These are phyloP conservation scores for Scelioninae gen. 2 DNA, from an alignment of 2,888 invertebrate genomes.

Conservation along the genomic window DNA sequence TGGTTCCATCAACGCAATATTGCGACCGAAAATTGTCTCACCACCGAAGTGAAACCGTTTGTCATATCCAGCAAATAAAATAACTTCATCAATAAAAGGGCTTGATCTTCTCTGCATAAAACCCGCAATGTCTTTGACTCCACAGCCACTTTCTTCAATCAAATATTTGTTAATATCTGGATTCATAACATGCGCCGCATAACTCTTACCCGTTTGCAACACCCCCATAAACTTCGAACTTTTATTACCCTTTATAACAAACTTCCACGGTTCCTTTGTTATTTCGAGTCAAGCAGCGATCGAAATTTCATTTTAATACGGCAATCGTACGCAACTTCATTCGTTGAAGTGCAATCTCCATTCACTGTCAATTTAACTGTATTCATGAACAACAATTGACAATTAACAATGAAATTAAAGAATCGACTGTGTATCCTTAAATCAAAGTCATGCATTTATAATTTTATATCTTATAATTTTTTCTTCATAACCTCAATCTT, in stretches of 20 bases:
- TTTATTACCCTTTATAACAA: slow-evolving; percentile 29
- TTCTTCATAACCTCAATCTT: no score
- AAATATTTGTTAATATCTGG: slow-evolving; percentile 35
- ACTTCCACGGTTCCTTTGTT: slow-evolving; percentile 10
- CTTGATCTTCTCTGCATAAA: slow-evolving; percentile 25
- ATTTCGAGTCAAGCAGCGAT: no score
- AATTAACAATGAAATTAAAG: no score
- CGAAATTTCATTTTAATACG: no score
- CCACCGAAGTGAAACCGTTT: neutral
- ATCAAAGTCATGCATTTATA: no score
- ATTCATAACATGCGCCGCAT: slow-evolving; percentile 30
- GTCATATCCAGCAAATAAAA: slow-evolving; percentile 1
- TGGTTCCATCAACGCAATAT: slow-evolving; percentile 5
- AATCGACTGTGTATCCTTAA: no score
- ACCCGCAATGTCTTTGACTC: slow-evolving; percentile 9
- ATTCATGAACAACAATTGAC: no score
- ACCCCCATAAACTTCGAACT: slow-evolving; percentile 22
- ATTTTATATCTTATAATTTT: no score
- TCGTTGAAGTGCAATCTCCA: no score
- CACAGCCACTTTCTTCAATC: slow-evolving; percentile 17
- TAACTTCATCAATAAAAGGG: slow-evolving; percentile 26
- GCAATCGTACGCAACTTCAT: no score
- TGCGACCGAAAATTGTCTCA: slow-evolving; percentile 5
- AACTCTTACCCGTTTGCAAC: neutral
- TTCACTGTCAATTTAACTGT: no score